phyloP scores from a whole-genome alignment of 1,140 invertebrate species.

The Drosophila willistoni region DNA sequence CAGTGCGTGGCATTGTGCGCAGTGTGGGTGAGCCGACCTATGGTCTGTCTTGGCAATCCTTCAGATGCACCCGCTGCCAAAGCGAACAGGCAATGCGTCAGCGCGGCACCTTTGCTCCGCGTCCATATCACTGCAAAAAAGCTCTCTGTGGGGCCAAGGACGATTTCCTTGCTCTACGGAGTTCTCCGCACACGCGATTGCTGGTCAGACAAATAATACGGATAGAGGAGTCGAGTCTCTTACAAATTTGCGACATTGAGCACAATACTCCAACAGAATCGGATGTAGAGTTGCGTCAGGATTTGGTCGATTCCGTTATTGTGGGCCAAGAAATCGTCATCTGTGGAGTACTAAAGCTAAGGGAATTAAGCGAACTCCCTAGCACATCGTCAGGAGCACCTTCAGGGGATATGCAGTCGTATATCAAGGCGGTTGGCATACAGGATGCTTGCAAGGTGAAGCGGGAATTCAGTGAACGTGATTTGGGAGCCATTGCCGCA shows the following conservation, averaged over 20 bases:
- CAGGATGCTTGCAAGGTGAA: constrained; percentile 40
- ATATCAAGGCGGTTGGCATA: constrained; percentile 56
- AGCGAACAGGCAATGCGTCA: constrained; percentile 86
- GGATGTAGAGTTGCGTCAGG: constrained; percentile 93
- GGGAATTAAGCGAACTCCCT: constrained; percentile 36
- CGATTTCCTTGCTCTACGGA: constrained; percentile 60
- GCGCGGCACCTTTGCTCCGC: constrained; percentile 63
- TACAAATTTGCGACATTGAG: constrained; percentile 41
- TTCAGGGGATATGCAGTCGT: constrained; percentile 40
- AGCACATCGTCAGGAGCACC: background rate
- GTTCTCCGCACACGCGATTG: constrained; percentile 68
- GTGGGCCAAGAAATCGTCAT: constrained; percentile 95
- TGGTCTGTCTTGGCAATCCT: constrained; percentile 90
- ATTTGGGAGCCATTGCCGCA: constrained; percentile 61
- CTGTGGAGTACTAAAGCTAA: constrained; percentile 89
- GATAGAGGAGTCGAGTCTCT: constrained; percentile 63
- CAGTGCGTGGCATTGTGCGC: constrained; percentile 93
- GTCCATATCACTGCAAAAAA: constrained; percentile 64
- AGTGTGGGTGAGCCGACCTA: constrained; percentile 91
- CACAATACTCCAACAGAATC: constrained; percentile 30
- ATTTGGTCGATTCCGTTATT: constrained; percentile 93
- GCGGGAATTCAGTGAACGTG: constrained; percentile 55
- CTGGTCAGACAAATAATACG: constrained; percentile 63
- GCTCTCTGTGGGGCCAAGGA: constrained; percentile 58
- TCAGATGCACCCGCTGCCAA: constrained; percentile 89